Evolutionary conservation across 2,113 vertebrate genomes (phyloP).

Genomic region (Percopsis transmontana): DNA sequence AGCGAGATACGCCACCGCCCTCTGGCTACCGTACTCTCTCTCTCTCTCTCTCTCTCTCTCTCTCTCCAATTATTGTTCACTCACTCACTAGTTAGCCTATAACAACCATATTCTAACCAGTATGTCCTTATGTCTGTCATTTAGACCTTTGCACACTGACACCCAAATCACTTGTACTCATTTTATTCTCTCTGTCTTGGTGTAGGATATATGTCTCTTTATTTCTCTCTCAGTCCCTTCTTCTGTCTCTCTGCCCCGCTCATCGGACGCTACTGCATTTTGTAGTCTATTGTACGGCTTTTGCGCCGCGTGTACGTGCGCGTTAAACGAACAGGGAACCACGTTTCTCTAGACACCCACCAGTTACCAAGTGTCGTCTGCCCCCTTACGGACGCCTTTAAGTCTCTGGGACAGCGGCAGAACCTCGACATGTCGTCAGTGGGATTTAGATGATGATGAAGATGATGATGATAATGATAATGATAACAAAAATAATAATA

Average conservation of each 20-base stretch:
- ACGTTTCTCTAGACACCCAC: constrained; percentile 40
- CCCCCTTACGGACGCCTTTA: constrained; percentile 63
- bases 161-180: no score
- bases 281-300: neutral
- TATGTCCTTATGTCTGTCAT: no score
- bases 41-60: neutral
- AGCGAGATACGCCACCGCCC: constrained; percentile 75
- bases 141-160: no score
- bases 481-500: no score
- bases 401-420: constrained; percentile 26
- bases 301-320: constrained; percentile 1
- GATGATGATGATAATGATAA: no score
- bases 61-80: neutral
- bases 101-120: no score
- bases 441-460: no score
- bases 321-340: constrained; percentile 12
- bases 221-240: neutral
- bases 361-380: constrained; percentile 56
- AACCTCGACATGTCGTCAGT: neutral
- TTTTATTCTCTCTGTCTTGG: no score
- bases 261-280: neutral
- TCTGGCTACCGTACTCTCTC: constrained; percentile 56
- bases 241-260: neutral
- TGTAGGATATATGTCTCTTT: no score
- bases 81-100: neutral